Percentiles rank a stretch among this genome's conserved stretches.
Conservation (phyloP, 2,888 invertebrate species). For the Nemotelus nigrinus region DNA sequence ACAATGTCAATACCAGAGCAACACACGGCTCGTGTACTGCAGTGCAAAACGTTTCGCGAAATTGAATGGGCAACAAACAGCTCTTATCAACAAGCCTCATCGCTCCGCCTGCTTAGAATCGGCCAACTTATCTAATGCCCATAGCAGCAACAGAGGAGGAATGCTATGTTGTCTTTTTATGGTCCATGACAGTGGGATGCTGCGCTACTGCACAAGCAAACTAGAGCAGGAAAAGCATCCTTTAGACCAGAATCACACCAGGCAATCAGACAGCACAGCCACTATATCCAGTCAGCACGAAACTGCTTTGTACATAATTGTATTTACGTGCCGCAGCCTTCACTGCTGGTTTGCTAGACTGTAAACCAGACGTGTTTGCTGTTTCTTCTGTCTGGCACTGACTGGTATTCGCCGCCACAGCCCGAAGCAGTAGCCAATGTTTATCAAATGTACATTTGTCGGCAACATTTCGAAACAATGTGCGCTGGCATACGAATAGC, state of each 20-base stretch:
- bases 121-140: background rate
- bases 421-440: no score
- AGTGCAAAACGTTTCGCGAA: no score
- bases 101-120: slow-evolving; percentile 20
- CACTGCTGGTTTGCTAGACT: background rate
- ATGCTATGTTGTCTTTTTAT: slow-evolving; percentile 5
- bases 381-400: no score
- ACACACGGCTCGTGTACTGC: no score
- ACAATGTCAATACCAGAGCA: no score
- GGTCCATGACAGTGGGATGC: slow-evolving; percentile 43
- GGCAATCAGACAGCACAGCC: slow-evolving; percentile 57
- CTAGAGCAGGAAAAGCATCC: slow-evolving; percentile 65
- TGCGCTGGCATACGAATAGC: no score
- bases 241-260: slow-evolving; percentile 65
- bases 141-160: slow-evolving; percentile 3
- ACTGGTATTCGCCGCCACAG: no score
- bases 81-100: background rate
- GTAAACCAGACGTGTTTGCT: background rate
- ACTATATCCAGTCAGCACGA: slow-evolving; percentile 2
- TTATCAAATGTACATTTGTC: no score
- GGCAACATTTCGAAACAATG: no score
- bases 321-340: background rate
- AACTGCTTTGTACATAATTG: background rate
- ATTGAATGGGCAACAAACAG: no score
- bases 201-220: slow-evolving; percentile 53